Evolutionary conservation across 2,113 vertebrate species (phyloP).

Genomic region (Syrmaticus mikado): DNA sequence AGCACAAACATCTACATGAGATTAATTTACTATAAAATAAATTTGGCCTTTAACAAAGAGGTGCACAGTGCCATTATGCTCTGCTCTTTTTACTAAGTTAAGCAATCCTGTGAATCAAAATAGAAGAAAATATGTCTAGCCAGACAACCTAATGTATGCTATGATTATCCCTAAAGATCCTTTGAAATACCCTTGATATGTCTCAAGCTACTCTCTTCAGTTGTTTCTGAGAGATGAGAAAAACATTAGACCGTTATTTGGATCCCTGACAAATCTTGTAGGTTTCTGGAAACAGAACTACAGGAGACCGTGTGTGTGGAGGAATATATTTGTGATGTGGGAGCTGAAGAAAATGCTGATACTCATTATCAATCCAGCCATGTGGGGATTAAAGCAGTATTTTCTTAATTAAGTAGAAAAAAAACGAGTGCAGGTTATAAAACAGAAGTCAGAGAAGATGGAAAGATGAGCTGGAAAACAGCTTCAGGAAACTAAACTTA

Average conservation of each 20-base stretch:
- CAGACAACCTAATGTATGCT: not conserved
- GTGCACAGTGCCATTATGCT: not conserved
- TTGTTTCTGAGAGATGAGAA: not conserved
- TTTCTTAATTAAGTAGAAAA: not conserved
- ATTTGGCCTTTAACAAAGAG: not conserved
- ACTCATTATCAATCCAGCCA: not conserved
- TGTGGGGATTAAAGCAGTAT: not conserved
- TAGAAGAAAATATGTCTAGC: not conserved
- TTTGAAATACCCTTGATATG: not conserved
- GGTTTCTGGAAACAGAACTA: not conserved
- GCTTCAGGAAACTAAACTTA: slow-evolving; percentile 1
- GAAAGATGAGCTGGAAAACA: not conserved
- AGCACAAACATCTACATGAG: not conserved
- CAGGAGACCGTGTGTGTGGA: not conserved
- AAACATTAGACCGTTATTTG: not conserved
- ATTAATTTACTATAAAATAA: not conserved
- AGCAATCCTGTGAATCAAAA: not conserved
- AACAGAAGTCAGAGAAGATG: not conserved
- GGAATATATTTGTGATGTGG: not conserved
- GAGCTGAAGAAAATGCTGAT: not conserved
- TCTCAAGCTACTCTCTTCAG: not conserved
- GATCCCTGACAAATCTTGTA: not conserved
- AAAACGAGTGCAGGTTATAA: not conserved
- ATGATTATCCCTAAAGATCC: not conserved
- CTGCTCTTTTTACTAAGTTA: not conserved